Base-by-base conservation (phyloP, 1,140 invertebrate species). In the Drosophila ficusphila region DNA sequence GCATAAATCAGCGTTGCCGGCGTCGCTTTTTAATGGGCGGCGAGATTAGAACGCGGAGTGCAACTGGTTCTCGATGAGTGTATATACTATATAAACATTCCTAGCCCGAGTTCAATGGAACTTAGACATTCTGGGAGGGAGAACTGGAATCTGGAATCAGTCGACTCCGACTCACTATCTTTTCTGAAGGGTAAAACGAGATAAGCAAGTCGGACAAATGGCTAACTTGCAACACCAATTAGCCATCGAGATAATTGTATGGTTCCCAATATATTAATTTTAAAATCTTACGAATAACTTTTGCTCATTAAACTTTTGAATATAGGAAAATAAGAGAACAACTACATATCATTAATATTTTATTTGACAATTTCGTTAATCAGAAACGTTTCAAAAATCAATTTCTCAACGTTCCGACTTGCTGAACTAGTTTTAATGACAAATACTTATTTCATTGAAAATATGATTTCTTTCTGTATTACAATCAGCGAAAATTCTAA, bases 1-100 rank as follows among this genome's bases (percentile, higher is more conserved):
- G 67, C 53, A 75, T 56, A 56, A 49, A 74, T 73, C 41, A 73
- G 41, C 21, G 8, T 25, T 53, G 64, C 46, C 47, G 64, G 46
- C 39, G 14, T 18, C 27, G 44, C 21, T 11, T 23, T 38, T 27
- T 64, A 64, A 64, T 64, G 60, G 38, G 7, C 39, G n/a, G 31
- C 29, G 33, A 72, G 69, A 64, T 73, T 73, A 73, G 70, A 73
- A 73, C 36, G 42, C 57, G 18, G 46, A 47, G 25, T 49, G 47
- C 60, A 75, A 75, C 72, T 75, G 72, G 72, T 75, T 25, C 12
- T 14, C 27, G 4, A 34, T 27, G 25, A 57, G 16, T 29, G 25
- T 19, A n/a, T 18, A 19, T 21, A 9, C 14, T 42, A 33, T 18
- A 11, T 49, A 70, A 16, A 41, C 12, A 51, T 72, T 44, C 41